These are phyloP conservation scores for Psittacus erithacus DNA, from an alignment of 2,113 vertebrate species.

Conservation along the genomic window DNA sequence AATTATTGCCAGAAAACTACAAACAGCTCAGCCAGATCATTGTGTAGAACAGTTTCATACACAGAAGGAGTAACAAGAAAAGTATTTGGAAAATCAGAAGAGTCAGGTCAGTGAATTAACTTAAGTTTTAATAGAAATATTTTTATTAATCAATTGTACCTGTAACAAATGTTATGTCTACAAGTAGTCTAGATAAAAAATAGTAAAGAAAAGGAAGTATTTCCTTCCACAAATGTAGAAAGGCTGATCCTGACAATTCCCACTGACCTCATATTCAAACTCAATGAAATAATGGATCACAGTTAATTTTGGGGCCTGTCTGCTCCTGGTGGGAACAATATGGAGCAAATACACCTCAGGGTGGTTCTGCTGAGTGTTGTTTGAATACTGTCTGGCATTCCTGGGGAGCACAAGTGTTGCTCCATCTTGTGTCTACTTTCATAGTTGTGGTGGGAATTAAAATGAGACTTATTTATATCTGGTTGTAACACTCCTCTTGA, in stretches of 20 bases:
- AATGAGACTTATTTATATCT: neutral
- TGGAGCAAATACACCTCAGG: neutral
- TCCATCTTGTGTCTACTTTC: neutral
- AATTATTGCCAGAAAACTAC: neutral
- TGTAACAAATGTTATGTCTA: neutral
- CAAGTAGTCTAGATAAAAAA: neutral
- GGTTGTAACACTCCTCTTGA: neutral
- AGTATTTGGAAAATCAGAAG: neutral
- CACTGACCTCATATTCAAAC: neutral
- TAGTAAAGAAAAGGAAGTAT: neutral
- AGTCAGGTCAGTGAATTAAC: neutral
- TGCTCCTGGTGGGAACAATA: neutral
- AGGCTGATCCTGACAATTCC: neutral
- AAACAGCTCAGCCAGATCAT: neutral
- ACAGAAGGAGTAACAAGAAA: neutral
- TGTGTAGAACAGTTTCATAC: neutral
- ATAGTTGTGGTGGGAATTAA: neutral
- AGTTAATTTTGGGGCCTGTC: neutral
- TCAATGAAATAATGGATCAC: conserved; percentile 5
- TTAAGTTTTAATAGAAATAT: neutral
- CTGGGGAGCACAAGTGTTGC: conserved; percentile 11
- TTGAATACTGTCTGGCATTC: conserved; percentile 28
- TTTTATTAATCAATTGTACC: neutral
- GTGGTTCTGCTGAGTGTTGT: conserved; percentile 42
- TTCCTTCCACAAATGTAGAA: neutral